Evolutionary conservation across 2,888 invertebrate species (phyloP), one percentile per base, ranked within the genome.

Genomic region (Meiosimyza platycephala): DNA sequence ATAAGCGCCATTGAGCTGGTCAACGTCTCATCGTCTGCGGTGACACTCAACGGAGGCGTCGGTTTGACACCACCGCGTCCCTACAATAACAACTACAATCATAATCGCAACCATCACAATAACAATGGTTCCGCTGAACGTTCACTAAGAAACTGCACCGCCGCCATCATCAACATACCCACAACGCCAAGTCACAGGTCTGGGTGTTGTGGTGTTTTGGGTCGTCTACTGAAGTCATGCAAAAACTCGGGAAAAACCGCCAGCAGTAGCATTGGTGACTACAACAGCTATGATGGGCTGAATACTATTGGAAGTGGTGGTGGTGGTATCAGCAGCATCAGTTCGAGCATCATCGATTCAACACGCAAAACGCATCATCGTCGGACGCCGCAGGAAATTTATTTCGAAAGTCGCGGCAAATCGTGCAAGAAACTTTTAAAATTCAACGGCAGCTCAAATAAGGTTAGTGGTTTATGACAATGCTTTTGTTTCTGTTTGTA

Each of bases 391-490:
- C 92, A 92, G 86, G 89, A 92, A 88, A 91, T 92, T 85, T 92
- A 92, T 85, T 92, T 92, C 81, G 94, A 94, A 87, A 94, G 93
- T 81, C 90, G 93, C 76, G 94, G 94, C 77, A 93, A 94, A 85
- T 94, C 93, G 87, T 94, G 94, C 88, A 92, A 93, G 83, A 94
- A 94, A 87, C 89, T 95, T 78, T 90, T 95, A 72, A 90, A 92
- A 84, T 93, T 93, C 89, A 94, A 94, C 88, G 94, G 94, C 79
- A 92, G 92, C 84, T 93, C 94, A 67, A 94, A 93, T 87, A 94
- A 94, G 91, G 93, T 93, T 84, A 89, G 87, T 83, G 75, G 75
- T 65, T 40, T 3, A 47, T 50, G 60, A 47, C 40, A 40, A 9
- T 40, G 40, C 4, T 40, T 7, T 40, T 40, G 28, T 40, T 9